A percentile compares a stretch with the other conserved stretches of the same genome.
phyloP scores from a whole-genome alignment of 2,113 vertebrate species.

The Glaucidium brasilianum region DNA sequence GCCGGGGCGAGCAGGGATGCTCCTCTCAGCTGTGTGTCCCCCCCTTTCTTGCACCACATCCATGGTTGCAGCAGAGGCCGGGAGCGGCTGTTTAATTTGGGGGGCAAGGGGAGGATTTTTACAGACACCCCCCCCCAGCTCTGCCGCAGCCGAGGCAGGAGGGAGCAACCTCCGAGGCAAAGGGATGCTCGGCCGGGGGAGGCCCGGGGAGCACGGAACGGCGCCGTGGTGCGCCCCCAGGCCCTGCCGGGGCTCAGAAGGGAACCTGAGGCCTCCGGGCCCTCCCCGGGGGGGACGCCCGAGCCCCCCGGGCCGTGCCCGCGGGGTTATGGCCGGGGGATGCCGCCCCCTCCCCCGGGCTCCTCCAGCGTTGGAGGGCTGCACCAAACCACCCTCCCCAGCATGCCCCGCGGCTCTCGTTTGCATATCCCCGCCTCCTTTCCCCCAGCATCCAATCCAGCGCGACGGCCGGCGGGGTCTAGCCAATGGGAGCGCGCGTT shows the following conservation, averaged over 20 bases:
- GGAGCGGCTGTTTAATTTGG: accelerated
- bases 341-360: background rate
- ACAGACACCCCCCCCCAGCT: accelerated
- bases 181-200: background rate
- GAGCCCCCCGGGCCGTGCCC: background rate
- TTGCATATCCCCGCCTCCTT: background rate
- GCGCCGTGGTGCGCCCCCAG: background rate
- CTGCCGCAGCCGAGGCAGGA: background rate
- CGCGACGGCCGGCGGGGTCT: accelerated
- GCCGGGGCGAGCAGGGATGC: too few relatives aligned
- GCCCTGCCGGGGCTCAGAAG: background rate
- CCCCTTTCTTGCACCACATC: accelerated
- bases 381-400: background rate
- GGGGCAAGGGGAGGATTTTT: background rate
- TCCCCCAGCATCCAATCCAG: background rate
- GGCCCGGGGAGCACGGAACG: too few relatives aligned
- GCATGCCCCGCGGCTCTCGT: background rate
- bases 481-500: background rate
- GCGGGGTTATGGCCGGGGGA: background rate
- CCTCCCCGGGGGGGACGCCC: too few relatives aligned
- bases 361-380: background rate
- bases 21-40: too few relatives aligned
- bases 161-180: background rate
- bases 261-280: background rate
- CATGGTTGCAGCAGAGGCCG: accelerated